phyloP scores from a whole-genome alignment of 2,113 vertebrate species.

The Fulica atra region DNA sequence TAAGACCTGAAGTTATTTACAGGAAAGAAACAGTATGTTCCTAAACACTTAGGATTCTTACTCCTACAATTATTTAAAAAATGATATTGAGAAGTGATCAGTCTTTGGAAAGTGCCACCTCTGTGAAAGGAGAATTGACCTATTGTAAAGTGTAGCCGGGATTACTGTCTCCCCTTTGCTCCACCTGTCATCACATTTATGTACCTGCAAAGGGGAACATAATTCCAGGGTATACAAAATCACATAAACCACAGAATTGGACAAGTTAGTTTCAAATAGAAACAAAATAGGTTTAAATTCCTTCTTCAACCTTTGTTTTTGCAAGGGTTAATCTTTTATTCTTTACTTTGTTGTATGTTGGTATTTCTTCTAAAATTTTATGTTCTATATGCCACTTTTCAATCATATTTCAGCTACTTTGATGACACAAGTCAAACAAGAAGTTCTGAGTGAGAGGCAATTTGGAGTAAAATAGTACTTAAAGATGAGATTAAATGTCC shows the following conservation, averaged over 20 bases:
- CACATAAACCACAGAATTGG: not conserved
- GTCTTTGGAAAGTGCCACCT: not conserved
- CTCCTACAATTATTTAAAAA: not conserved
- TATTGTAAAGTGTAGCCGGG: not conserved
- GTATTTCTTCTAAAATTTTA: not conserved
- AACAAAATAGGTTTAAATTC: not conserved
- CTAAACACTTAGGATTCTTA: not conserved
- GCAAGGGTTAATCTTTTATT: not conserved
- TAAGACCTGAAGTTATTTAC: not conserved
- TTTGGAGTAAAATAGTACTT: not conserved
- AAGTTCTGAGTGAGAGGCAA: not conserved
- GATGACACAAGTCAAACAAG: not conserved
- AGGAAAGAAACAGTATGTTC: not conserved
- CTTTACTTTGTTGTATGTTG: not conserved
- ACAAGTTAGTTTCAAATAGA: not conserved
- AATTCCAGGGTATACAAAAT: not conserved
- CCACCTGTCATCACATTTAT: accelerated
- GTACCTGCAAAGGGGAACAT: not conserved
- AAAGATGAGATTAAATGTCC: not conserved
- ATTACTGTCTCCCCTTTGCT: not conserved
- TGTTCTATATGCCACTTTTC: not conserved
- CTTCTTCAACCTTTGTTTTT: not conserved
- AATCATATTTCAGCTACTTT: not conserved
- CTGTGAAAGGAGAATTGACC: not conserved
- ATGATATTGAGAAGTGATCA: not conserved